A percentile compares a stretch with the other conserved stretches of the same genome.
phyloP scores from a whole-genome alignment of 64 coral and sea anemone species.

The Pocillopora verrucosa region DNA sequence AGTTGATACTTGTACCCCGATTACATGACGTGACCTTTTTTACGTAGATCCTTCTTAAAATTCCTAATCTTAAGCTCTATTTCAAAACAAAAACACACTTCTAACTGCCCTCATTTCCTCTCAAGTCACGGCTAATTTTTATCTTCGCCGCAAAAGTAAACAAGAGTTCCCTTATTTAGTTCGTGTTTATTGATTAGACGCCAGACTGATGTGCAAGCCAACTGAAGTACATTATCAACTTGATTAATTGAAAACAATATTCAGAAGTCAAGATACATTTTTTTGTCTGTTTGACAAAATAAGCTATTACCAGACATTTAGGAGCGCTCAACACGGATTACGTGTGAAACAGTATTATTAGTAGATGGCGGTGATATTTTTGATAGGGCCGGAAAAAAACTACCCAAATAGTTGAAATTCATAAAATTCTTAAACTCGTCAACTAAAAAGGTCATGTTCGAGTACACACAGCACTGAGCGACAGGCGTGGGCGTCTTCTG shows the following conservation, averaged over 20 bases:
- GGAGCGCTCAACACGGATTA: not conserved
- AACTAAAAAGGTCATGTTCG: not conserved
- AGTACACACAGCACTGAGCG: not conserved
- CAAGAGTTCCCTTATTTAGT: not conserved
- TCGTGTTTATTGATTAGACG: not conserved
- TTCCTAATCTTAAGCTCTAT: not conserved
- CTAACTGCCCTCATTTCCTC: not conserved
- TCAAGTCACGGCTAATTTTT: not conserved
- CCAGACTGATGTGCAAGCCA: not conserved
- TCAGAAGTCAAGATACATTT: not conserved
- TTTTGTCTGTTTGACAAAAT: not conserved
- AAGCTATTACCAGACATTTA: not conserved
- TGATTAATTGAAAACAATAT: not conserved
- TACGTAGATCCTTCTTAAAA: constrained; percentile 28
- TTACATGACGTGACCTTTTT: constrained; percentile 23
- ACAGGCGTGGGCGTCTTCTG: not conserved
- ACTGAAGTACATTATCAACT: not conserved
- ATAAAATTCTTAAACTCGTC: not conserved
- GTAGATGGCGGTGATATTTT: not conserved
- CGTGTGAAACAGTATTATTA: not conserved
- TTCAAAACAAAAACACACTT: not conserved
- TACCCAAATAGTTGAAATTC: constrained; percentile 16
- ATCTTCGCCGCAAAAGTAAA: not conserved
- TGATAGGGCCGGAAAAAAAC: not conserved
- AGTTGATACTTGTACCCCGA: not conserved